Percentiles rank a stretch among this genome's conserved stretches.
Conservation (phyloP, 2,113 vertebrate genomes). For the Sebastes fasciatus region DNA sequence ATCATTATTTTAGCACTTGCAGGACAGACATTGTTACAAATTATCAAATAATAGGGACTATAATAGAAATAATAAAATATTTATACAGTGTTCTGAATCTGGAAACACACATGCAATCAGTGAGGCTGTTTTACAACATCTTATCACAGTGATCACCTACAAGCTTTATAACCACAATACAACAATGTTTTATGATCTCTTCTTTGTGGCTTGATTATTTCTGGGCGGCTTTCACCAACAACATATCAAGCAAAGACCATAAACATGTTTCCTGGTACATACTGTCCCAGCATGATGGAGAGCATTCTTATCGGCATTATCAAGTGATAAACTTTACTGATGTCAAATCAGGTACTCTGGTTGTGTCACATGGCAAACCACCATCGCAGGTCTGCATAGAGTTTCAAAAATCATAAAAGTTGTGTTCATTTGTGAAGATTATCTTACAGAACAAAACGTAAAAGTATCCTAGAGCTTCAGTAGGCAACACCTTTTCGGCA, state of each 20-base stretch:
- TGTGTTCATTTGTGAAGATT: too few relatives aligned
- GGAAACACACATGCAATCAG: not conserved
- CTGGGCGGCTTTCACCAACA: not conserved
- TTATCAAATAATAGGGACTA: not conserved
- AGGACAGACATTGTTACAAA: not conserved
- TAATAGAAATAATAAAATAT: not conserved
- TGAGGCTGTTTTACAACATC: not conserved
- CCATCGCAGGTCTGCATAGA: not conserved
- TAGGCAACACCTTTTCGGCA: too few relatives aligned
- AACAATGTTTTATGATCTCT: constrained; percentile 13
- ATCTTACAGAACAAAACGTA: too few relatives aligned
- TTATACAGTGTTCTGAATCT: not conserved
- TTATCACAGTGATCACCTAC: not conserved
- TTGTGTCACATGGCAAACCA: not conserved
- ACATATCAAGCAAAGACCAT: not conserved
- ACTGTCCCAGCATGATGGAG: not conserved
- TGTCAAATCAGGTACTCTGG: not conserved
- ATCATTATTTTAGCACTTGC: not conserved
- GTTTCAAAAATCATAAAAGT: too few relatives aligned
- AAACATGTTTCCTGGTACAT: not conserved
- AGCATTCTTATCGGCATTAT: not conserved
- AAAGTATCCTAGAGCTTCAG: too few relatives aligned
- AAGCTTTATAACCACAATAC: not conserved
- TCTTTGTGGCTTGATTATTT: not conserved
- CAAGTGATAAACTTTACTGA: not conserved